Base-by-base conservation (phyloP, 2,888 invertebrate genomes). In the Macaria liturata region DNA sequence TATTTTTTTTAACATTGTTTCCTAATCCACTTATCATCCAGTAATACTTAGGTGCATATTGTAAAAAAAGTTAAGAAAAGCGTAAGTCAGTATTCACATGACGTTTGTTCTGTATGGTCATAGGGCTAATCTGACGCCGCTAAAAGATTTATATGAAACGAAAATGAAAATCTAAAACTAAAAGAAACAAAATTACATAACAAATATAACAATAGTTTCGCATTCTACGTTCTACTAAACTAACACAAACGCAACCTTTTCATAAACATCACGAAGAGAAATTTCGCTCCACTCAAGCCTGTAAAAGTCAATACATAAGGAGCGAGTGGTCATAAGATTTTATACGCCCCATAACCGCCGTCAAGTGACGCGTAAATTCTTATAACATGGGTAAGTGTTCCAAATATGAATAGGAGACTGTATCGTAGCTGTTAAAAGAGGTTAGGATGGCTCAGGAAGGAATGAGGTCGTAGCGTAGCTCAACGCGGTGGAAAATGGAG, bases 361-460 rank as follows among this genome's bases (percentile, higher is more conserved):
- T 78, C 85, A 87, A 91, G 86, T 86, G 90, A 78, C 76, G 80
- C 91, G 89, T 92, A 92, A 90, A 91, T 91, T 91, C 90, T 90
- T 91, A 91, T 91, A 91, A 91, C 89, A 83, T 81, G 80, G 76
- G 81, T 81, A 82, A 84, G 85, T 84, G 90, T 89, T 88, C 88
- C 87, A 91, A 91, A 89, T 87, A 86, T 86, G 86, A 86, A 86
- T 60, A 81, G 84, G 76, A 70, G 70, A 42, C 53, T 46, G 62
- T 66, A 61, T 66, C 61, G 64, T 54, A 62, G 47, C 49, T 43
- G 37, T 52, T 46, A 56, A 47, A 46, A 59, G 59, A 59, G 59
- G 59, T 57, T 58, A 43, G 32, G 52, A 32, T 9, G 54, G 44
- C 32, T 5, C 45, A 44, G 45, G 51, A 45, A 51, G 37, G 50